These are phyloP conservation scores for Tineola bisselliella DNA, from an alignment of 2,888 invertebrate species.

Conservation along the genomic window DNA sequence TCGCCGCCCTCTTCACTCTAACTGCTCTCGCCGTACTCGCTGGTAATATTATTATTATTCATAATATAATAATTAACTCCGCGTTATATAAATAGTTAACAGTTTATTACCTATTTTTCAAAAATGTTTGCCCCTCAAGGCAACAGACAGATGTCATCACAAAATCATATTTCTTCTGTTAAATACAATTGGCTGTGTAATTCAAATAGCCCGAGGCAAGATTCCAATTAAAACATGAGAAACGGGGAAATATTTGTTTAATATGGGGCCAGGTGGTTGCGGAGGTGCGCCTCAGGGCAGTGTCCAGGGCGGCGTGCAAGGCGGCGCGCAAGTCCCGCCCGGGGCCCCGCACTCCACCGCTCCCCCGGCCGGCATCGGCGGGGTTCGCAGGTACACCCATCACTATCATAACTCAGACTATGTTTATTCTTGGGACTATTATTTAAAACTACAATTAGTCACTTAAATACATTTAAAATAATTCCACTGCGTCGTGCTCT, in stretches of 20 bases:
- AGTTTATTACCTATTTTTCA: no score
- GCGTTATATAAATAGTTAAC: no score
- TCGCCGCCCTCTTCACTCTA: slow-evolving; percentile 60
- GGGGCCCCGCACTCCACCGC: slow-evolving; percentile 61
- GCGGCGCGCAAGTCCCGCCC: slow-evolving; percentile 61
- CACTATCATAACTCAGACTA: slow-evolving; percentile 16
- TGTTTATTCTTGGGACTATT: no score
- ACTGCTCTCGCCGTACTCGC: slow-evolving; percentile 60
- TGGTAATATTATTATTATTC: slow-evolving; percentile 36
- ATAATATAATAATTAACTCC: slow-evolving; percentile 1
- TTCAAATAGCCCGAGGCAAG: not conserved
- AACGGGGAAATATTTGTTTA: not conserved
- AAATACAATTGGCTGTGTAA: not conserved
- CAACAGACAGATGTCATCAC: no score
- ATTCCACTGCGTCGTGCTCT: no score
- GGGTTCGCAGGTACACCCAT: slow-evolving; percentile 57
- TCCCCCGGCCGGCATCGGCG: slow-evolving; percentile 68
- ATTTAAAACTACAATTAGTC: no score
- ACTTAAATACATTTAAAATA: no score
- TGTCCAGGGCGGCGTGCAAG: slow-evolving; percentile 63
- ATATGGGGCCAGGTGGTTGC: not conserved
- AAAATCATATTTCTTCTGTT: not conserved
- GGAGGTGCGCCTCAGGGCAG: slow-evolving; percentile 67
- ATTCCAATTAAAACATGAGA: slow-evolving; percentile 3
- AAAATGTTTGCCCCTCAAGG: slow-evolving; percentile 16